Conservation (phyloP, 2,797 vertebrate genomes). For the Lithobates pipiens region DNA sequence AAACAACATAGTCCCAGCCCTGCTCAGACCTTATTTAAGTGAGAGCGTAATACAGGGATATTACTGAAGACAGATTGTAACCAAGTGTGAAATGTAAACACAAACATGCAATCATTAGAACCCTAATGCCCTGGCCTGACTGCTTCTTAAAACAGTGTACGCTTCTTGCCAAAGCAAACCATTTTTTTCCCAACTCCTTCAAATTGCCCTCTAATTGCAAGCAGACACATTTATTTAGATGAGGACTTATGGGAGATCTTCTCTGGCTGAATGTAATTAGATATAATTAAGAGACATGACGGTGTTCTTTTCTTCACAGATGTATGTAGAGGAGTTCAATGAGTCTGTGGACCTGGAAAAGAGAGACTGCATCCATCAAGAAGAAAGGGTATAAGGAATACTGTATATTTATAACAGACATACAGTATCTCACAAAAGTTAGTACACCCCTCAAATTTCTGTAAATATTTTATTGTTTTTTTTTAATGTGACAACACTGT, state of each 20-base stretch:
- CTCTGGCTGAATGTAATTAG: constrained; percentile 60
- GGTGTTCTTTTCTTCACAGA: constrained; percentile 50
- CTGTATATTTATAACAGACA: neutral
- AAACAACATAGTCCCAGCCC: neutral
- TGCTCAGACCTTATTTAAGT: neutral
- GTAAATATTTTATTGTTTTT: no score
- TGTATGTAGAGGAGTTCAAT: constrained; percentile 16
- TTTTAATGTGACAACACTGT: no score
- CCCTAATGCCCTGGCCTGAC: constrained; percentile 72
- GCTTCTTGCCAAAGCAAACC: constrained; percentile 69
- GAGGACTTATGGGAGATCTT: constrained; percentile 66
- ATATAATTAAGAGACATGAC: constrained; percentile 40
- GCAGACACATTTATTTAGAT: constrained; percentile 65
- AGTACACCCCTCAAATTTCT: no score
- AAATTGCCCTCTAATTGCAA: constrained; percentile 69
- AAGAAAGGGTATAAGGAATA: neutral
- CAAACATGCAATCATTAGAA: constrained; percentile 70
- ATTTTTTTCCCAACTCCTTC: constrained; percentile 67
- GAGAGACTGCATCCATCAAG: neutral
- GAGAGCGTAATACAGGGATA: constrained; percentile 30
- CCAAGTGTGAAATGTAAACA: constrained; percentile 53
- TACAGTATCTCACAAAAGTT: no score
- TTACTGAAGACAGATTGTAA: constrained; percentile 26
- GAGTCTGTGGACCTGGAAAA: constrained; percentile 10
- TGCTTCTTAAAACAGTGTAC: constrained; percentile 71